These are phyloP conservation scores for Chloroceryle aenea DNA, from an alignment of 2,113 vertebrate genomes.

Conservation along the genomic window DNA sequence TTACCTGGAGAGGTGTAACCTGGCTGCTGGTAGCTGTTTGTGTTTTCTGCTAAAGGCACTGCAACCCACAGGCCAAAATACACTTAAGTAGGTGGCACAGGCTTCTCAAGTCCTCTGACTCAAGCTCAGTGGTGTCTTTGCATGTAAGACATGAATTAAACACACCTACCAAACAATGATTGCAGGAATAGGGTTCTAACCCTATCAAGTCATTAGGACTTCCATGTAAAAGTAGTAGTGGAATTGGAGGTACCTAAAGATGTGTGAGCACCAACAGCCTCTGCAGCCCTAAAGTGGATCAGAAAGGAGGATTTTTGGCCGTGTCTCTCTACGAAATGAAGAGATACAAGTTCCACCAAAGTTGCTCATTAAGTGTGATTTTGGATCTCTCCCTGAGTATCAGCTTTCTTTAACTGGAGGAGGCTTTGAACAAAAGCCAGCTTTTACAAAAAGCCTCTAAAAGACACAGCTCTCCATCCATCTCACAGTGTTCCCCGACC, in stretches of 20 bases:
- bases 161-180: not conserved
- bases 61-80: not conserved
- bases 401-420: not conserved
- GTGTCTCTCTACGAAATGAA: not conserved
- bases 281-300: not conserved
- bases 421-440: not conserved
- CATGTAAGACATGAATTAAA: not conserved
- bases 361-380: not conserved
- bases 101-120: not conserved
- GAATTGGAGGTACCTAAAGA: not conserved
- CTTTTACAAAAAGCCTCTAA: not conserved
- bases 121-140: not conserved
- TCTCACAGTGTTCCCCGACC: not conserved
- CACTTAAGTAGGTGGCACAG: not conserved
- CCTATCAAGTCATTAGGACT: not conserved
- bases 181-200: not conserved
- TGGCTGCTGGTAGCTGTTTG: not conserved
- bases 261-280: not conserved
- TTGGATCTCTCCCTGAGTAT: not conserved
- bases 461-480: not conserved
- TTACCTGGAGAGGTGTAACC: not conserved
- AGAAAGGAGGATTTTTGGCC: not conserved
- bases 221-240: not conserved
- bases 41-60: not conserved
- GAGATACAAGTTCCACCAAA: not conserved